These are phyloP conservation scores for Drosophila limbata DNA, from an alignment of 2,888 invertebrate genomes.

Conservation along the genomic window DNA sequence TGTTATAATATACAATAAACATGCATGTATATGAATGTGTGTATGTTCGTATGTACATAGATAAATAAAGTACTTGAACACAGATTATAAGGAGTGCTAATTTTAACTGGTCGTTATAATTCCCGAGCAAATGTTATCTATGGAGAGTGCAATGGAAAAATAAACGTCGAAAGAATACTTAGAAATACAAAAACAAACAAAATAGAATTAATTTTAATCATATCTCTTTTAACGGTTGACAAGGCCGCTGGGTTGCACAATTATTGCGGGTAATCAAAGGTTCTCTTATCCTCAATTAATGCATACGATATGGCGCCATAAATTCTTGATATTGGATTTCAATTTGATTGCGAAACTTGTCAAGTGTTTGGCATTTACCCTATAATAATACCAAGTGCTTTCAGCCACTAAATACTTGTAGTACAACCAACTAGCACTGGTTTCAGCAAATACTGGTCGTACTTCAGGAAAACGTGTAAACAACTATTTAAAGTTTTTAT, in stretches of 20 bases:
- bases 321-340: conserved; percentile 19
- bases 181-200: conserved; percentile 14
- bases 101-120: conserved; percentile 29
- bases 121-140: conserved; percentile 33
- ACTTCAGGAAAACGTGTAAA: conserved; percentile 15
- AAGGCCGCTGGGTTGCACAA: conserved; percentile 25
- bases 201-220: conserved; percentile 19
- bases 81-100: conserved; percentile 20
- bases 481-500: conserved; percentile 1
- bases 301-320: conserved; percentile 25
- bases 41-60: conserved; percentile 12
- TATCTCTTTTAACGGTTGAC: conserved; percentile 17
- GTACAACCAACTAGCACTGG: not conserved
- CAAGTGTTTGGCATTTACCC: conserved; percentile 6
- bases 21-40: not conserved
- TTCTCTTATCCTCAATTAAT: conserved; percentile 17
- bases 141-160: conserved; percentile 20
- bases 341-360: conserved; percentile 15
- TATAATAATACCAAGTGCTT: conserved; percentile 7
- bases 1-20: conserved; percentile 4
- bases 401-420: conserved; percentile 15
- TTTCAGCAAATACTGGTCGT: not conserved
- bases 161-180: conserved; percentile 12
- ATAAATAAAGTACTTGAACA: conserved; percentile 26
- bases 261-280: conserved; percentile 30